Conservation (phyloP, 2,888 invertebrate genomes). For the Hydropsyche betteni region DNA sequence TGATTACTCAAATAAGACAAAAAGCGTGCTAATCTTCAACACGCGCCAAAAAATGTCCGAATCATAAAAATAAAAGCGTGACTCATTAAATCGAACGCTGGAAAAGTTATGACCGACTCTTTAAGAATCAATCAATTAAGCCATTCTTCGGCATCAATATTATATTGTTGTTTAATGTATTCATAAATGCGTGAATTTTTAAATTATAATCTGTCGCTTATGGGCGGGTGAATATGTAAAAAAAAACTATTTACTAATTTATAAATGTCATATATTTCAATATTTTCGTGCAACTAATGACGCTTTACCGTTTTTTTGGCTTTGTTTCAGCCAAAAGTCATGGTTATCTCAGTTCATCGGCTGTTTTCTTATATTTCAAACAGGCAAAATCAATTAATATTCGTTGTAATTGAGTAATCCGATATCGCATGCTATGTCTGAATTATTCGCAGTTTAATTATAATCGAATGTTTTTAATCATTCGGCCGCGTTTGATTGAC, state of each 20-base stretch:
- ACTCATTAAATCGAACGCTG: neutral
- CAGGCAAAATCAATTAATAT: no score
- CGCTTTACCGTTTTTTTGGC: neutral
- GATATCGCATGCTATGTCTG: no score
- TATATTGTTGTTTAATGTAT: no score
- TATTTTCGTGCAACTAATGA: conserved; percentile 3
- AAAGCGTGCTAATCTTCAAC: neutral
- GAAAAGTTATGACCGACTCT: neutral
- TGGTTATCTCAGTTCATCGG: neutral
- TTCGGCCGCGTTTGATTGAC: no score
- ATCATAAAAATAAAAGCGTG: neutral
- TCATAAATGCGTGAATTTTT: no score
- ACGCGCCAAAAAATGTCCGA: neutral
- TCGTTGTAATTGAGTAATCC: no score
- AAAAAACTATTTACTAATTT: neutral
- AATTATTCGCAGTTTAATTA: no score
- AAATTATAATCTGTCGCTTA: no score
- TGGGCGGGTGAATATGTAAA: no score
- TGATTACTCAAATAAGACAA: neutral
- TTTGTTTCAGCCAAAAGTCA: conserved; percentile 15
- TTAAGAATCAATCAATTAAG: no score
- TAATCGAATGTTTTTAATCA: no score
- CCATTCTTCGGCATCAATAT: no score
- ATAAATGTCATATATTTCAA: conserved; percentile 14
- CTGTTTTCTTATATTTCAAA: neutral